Evolutionary conservation across 2,797 vertebrate species (phyloP).

Genomic region (Synaphobranchus kaupii): DNA sequence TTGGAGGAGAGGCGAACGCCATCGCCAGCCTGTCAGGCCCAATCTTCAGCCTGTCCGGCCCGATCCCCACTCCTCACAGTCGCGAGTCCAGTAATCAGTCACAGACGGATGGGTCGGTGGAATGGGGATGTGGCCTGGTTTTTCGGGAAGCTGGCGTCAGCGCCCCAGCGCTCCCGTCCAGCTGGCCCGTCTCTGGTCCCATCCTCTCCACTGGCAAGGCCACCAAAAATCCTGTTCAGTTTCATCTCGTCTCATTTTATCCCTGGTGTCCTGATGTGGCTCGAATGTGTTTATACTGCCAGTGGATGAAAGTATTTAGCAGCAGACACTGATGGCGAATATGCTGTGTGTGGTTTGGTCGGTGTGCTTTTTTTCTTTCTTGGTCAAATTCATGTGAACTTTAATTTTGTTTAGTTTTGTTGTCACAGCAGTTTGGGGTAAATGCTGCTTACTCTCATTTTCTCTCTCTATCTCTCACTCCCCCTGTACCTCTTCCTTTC

Average conservation of each 20-base stretch:
- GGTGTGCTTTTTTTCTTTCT: neutral
- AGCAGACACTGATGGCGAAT: neutral
- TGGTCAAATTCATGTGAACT: neutral
- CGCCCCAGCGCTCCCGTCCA: neutral
- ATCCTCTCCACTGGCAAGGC: neutral
- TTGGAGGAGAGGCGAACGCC: neutral
- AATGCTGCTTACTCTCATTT: conserved; percentile 11
- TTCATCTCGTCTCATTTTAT: neutral
- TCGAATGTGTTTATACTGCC: neutral
- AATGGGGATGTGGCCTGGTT: neutral
- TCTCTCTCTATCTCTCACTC: neutral
- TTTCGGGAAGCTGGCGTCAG: neutral
- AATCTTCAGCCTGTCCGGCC: neutral
- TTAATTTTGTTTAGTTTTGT: neutral
- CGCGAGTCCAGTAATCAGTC: neutral
- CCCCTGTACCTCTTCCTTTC: conserved; percentile 28
- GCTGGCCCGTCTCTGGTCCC: neutral
- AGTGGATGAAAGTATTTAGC: no score
- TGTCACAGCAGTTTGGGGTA: neutral
- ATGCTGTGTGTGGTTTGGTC: neutral
- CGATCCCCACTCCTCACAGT: neutral
- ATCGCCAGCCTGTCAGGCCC: neutral
- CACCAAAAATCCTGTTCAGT: neutral
- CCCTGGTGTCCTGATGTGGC: neutral
- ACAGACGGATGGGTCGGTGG: neutral